These are phyloP conservation scores for Spinus olivaceus DNA, from an alignment of 2,797 vertebrate genomes.

Conservation along the genomic window DNA sequence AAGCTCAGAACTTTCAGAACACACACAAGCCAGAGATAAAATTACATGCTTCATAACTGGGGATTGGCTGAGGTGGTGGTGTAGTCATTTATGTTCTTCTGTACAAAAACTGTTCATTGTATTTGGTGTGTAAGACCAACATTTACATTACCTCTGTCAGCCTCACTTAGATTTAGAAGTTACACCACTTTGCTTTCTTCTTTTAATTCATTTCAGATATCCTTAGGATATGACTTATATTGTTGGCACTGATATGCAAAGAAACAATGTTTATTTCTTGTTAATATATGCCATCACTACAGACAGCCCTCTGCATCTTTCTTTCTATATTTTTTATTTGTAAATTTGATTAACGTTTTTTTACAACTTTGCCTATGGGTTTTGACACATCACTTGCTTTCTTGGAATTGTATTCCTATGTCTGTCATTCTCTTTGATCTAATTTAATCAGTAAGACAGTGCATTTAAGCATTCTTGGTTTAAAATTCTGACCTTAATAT, in stretches of 20 bases:
- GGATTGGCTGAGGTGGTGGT: rapidly evolving
- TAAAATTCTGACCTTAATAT: not conserved
- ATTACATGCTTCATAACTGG: rapidly evolving
- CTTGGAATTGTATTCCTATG: not conserved
- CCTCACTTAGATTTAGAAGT: not conserved
- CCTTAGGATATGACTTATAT: not conserved
- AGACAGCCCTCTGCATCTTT: not conserved
- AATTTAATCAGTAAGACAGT: not conserved
- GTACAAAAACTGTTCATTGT: not conserved
- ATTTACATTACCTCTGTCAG: not conserved
- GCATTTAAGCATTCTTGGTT: not conserved
- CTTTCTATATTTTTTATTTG: not conserved
- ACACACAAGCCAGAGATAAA: not conserved
- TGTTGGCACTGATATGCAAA: not conserved
- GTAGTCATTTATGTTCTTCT: not conserved
- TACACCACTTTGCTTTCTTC: not conserved
- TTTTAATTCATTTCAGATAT: not conserved
- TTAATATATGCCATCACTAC: not conserved
- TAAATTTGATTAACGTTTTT: not conserved
- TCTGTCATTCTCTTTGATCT: not conserved
- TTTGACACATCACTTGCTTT: not conserved
- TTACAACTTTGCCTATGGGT: not conserved
- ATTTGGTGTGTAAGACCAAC: not conserved
- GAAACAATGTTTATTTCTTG: not conserved
- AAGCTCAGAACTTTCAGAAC: not conserved